Base-by-base conservation (phyloP, 2,888 invertebrate genomes). In the Merodon equestris region DNA sequence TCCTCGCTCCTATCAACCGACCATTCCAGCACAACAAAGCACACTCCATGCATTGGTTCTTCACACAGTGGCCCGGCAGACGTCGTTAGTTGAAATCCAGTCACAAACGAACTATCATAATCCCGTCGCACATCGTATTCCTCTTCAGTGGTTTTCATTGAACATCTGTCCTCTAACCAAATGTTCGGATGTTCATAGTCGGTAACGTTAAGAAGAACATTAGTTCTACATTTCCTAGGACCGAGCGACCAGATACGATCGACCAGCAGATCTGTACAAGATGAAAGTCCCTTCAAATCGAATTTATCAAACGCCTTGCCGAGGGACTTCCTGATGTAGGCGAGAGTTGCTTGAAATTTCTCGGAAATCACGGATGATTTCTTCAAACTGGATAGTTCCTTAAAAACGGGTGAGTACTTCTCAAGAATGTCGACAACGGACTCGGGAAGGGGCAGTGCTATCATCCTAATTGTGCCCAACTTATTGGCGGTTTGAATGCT, bases 11-110 rank as follows among this genome's bases (percentile, higher is more conserved):
- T 85, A 42, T 91, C 90, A 42, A 94, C 86, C 0, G 90, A 90
- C 95, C 97, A 98, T 83, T 95, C 94, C 84, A 96, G 95, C 1
- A 99, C 91, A 61, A 95, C 90, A 89, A 98, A 97, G 14, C 94
- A 96, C 0, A 98, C 97, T 1, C 98, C 98, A 90, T 94, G 95
- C 94, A 99, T 94, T 1, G 98, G 97, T 86, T 99, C 99, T 84
- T 98, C 97, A 89, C 99, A 99, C 48, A 99, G 88, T 0, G 99
- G 99, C 0, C 99, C 99, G 45, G 96, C 93, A 61, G 94, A 89
- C 19, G 96, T 93, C 5, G 96, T 95, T 88, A 97, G 88, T 91
- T 96, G 95, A 89, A 97, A 94, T 9, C 96, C 97, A 89, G 95
- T 96, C 2, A 96, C 91, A 86, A 97, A 93, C 87, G 94, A 94